Base-by-base conservation (phyloP, 2,888 invertebrate species). In the Timema podura region DNA sequence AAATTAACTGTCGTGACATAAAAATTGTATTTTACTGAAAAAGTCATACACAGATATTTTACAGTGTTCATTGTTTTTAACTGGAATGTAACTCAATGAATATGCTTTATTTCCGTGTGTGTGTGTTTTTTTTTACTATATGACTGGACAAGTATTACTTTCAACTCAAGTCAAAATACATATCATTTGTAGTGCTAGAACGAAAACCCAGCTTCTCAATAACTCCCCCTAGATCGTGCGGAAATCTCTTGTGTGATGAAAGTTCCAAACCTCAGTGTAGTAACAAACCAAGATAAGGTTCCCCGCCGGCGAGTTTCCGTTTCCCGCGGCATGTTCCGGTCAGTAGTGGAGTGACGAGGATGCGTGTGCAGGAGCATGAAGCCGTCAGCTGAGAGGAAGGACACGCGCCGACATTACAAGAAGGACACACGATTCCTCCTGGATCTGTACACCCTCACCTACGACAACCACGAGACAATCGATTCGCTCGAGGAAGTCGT, bases 381-480 rank as follows among this genome's bases (percentile, higher is more conserved):
- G 67, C 16, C 15, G 8, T 59, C 54, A 13, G 13, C 48, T 49
- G 67, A 47, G 30, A 30, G 30, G 30, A 30, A 30, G 30, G 30
- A 30, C 44, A 74, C 75, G 48, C 77, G 88, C 81, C 86, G 92
- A 77, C 92, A 93, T 82, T 93, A 93, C 80, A 93, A 93, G 83
- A 93, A 93, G 82, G 93, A 93, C 79, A 91, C 92, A 64, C 84
- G 91, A 76, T 93, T 92, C 82, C 87, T 93, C 72, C 84, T 89
- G 78, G 93, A 93, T 84, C 86, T 94, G 74, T 93, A 93, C 79
- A 93, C 93, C 67, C 87, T 94, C 77, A 93, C 93, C 67, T 93
- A 93, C 79, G 91, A 91, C 80, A 90, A 91, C 78, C 89, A 91
- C 77, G 92, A 93, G 81, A 89, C 88, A 65, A 84, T 91, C 75